Evolutionary conservation across 2,797 vertebrate genomes (phyloP), one percentile per base, ranked within the genome.

Genomic region (Sebastes matsubarae): DNA sequence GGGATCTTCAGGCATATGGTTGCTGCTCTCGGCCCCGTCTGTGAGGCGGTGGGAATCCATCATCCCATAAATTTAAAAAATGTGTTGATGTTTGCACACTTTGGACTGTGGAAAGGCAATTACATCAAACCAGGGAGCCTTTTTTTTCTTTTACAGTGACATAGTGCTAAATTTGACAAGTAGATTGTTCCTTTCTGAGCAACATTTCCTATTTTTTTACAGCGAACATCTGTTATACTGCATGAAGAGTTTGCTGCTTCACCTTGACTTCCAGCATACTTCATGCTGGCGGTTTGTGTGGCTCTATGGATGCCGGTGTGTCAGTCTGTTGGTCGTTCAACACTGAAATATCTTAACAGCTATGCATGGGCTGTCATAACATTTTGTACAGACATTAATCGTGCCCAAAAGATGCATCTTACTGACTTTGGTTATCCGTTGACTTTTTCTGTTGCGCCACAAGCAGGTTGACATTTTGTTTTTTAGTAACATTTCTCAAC

Each of bases 81-180:
- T 69, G 63, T 34, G 73, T 68, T 61, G 60, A 76, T 77, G 75
- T 70, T 68, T 54, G 24, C 63, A 59, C 69, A 60, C 18, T 72
- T 55, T 50, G 55, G 34, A 78, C 34, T 36, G 65, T 64, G 32
- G 52, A 61, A 64, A 80, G 57, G 73, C 68, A 82, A 78, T 77
- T 69, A 77, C 67, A 70, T 61, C 69, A 76, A 72, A 67, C 46
- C 54, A 18, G 46, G 55, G 54, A 52, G 2, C 8, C 16, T 10
- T 30, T 66, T 42, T 46, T 50, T 32, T 22, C 30, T 36, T 66
- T 50, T 46, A 59, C 22, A 20, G n/a, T 77, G 34, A 79, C 60
- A 80, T 73, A 55, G 46, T 67, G 60, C 55, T 58, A 38, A 52
- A 54, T 50, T 70, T 79, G 75, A 81, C 77, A 75, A 78, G 71